Conservation (phyloP, 2,113 vertebrate genomes). For the Dasyurus viverrinus region DNA sequence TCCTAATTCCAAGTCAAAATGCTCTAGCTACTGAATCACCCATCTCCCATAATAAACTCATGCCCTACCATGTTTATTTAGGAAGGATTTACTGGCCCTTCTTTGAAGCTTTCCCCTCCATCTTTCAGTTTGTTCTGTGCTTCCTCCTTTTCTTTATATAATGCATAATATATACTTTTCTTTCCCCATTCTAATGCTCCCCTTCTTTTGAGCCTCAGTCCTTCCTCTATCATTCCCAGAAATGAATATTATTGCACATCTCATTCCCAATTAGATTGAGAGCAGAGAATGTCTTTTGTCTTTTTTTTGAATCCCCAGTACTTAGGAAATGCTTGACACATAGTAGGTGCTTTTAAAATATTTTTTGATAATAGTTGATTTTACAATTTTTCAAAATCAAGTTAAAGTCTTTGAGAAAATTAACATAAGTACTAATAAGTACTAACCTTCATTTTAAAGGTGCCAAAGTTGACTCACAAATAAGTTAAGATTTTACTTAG, state of each 20-base stretch:
- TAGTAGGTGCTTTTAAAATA: background rate
- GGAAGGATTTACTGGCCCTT: background rate
- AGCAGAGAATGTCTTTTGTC: background rate
- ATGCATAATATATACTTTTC: background rate
- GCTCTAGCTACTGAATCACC: background rate
- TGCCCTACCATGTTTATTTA: background rate
- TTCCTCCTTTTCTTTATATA: background rate
- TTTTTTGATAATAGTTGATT: background rate
- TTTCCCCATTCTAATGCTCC: background rate
- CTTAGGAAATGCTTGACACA: too few relatives aligned
- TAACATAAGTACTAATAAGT: too few relatives aligned
- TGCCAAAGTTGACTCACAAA: too few relatives aligned
- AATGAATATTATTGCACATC: background rate
- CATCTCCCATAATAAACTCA: background rate
- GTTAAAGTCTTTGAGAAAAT: too few relatives aligned
- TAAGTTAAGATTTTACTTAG: too few relatives aligned
- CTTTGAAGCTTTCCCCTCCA: background rate
- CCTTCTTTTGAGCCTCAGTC: background rate
- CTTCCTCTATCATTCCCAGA: background rate
- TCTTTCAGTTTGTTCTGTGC: too few relatives aligned
- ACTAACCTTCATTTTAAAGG: too few relatives aligned
- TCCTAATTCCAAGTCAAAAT: background rate
- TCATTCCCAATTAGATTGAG: background rate
- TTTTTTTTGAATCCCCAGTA: background rate
- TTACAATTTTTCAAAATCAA: too few relatives aligned